Conservation (phyloP, 2,888 invertebrate genomes). For the Ochlodes sylvanus region DNA sequence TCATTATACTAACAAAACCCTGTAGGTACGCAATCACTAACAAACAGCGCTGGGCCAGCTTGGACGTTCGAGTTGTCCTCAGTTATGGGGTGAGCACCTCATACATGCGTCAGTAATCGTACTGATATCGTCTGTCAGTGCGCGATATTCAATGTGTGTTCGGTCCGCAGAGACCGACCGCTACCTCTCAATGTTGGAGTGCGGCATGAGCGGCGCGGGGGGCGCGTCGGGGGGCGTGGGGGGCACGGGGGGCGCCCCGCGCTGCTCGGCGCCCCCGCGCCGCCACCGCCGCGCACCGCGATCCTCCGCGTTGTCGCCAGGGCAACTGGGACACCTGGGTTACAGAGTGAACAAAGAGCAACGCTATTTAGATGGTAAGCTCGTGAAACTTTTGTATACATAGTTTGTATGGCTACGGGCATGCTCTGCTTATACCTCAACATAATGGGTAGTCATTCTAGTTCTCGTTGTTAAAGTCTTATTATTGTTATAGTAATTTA, state of each 20-base stretch:
- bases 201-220: conserved; percentile 46
- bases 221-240: conserved; percentile 48
- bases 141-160: not conserved
- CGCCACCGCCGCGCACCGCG: conserved; percentile 39
- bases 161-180: conserved; percentile 7
- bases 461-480: too few relatives aligned
- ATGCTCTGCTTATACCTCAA: too few relatives aligned
- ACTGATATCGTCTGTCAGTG: too few relatives aligned
- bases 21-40: not conserved
- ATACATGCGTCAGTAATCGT: too few relatives aligned
- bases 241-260: conserved; percentile 50
- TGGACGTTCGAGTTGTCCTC: too few relatives aligned
- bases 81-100: too few relatives aligned
- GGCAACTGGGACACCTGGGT: conserved; percentile 58
- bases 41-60: too few relatives aligned
- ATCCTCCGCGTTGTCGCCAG: conserved; percentile 62
- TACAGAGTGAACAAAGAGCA: conserved; percentile 44
- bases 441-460: too few relatives aligned
- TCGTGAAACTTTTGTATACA: not conserved
- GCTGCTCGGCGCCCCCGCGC: conserved; percentile 46
- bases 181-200: conserved; percentile 32
- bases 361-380: conserved; percentile 2
- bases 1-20: not conserved
- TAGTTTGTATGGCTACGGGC: too few relatives aligned
- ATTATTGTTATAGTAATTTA: too few relatives aligned